phyloP scores from a whole-genome alignment of 2,888 invertebrate genomes.

The Elmis aenea region DNA sequence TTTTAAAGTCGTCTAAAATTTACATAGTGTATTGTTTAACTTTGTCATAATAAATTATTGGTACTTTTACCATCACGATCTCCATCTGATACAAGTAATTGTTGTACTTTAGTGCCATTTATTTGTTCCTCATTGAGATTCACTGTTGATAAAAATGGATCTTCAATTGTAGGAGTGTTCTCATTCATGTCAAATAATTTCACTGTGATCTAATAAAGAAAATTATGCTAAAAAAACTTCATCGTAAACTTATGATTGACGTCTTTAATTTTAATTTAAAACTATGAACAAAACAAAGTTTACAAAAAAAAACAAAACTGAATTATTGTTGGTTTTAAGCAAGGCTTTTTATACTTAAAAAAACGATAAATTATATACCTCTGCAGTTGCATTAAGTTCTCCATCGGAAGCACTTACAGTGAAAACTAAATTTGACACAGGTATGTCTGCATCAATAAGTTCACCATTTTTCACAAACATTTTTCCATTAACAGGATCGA shows the following conservation, averaged over 20 bases:
- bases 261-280: no score
- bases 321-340: background rate
- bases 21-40: no score
- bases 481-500: conserved; percentile 51
- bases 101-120: conserved; percentile 43
- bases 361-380: conserved; percentile 38
- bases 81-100: conserved; percentile 47
- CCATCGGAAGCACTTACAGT: conserved; percentile 51
- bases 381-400: conserved; percentile 36
- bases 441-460: conserved; percentile 54
- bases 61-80: conserved; percentile 54
- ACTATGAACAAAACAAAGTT: no score
- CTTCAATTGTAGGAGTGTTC: conserved; percentile 46
- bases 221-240: conserved; percentile 10
- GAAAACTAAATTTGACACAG: background rate
- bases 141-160: no score
- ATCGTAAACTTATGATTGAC: no score
- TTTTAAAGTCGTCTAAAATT: conserved; percentile 4
- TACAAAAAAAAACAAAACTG: background rate
- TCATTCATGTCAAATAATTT: conserved; percentile 59
- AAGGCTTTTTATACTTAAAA: conserved; percentile 13
- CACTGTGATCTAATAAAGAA: conserved; percentile 50
- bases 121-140: conserved; percentile 25
- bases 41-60: no score
- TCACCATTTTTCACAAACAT: conserved; percentile 47